A percentile compares a stretch with the other conserved stretches of the same genome.
These are phyloP conservation scores for Steromphala cineraria DNA, from an alignment of 2,888 invertebrate genomes.

Conservation along the genomic window DNA sequence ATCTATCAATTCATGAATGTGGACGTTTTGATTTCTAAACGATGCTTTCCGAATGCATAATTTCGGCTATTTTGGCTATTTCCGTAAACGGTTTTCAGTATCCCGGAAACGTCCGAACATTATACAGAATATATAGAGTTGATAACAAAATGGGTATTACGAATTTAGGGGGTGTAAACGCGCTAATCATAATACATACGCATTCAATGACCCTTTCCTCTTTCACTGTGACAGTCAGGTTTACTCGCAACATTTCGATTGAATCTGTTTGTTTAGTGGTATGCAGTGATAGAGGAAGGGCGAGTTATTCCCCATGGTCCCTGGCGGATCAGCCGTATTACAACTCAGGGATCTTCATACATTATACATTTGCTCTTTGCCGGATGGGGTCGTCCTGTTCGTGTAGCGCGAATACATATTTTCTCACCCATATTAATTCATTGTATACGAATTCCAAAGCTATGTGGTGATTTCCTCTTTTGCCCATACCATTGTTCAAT, in stretches of 20 bases:
- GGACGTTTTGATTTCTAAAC: too few species aligned
- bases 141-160: too few species aligned
- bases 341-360: slow-evolving; percentile 18
- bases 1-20: too few species aligned
- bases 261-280: background rate
- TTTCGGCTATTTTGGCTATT: too few species aligned
- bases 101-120: too few species aligned
- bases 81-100: too few species aligned
- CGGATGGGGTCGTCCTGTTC: slow-evolving; percentile 8
- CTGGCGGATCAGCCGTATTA: slow-evolving; percentile 12
- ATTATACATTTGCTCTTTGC: slow-evolving; percentile 17
- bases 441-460: slow-evolving; percentile 18
- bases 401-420: slow-evolving; percentile 11
- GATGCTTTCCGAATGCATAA: too few species aligned
- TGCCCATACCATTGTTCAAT: slow-evolving; percentile 11
- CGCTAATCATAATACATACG: slow-evolving; percentile 5
- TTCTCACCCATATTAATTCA: slow-evolving; percentile 17
- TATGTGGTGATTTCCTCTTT: slow-evolving; percentile 16
- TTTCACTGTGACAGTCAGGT: background rate
- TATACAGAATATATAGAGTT: too few species aligned
- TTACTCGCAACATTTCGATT: background rate
- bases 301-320: slow-evolving; percentile 7
- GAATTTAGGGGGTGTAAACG: background rate
- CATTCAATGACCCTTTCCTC: slow-evolving; percentile 1
- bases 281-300: background rate